phyloP scores from a whole-genome alignment of 2,797 vertebrate species.

The Chaunax sp. region DNA sequence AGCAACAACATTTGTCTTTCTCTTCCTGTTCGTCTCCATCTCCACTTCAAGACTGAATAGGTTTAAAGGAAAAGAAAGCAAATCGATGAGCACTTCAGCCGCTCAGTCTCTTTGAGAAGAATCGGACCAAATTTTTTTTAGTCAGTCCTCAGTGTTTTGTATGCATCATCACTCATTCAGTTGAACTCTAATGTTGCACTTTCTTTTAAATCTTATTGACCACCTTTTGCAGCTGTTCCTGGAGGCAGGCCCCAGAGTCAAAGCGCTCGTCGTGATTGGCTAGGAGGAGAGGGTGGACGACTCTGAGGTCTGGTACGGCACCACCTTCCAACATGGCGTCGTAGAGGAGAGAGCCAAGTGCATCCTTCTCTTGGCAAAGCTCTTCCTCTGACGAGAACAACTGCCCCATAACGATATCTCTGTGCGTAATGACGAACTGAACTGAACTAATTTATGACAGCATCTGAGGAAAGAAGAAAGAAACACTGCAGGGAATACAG shows the following conservation, averaged over 20 bases:
- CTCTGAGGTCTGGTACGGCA: conserved; percentile 62
- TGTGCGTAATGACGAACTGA: too few species aligned
- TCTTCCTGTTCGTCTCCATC: conserved; percentile 20
- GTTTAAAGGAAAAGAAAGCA: conserved; percentile 17
- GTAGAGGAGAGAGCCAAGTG: conserved; percentile 65
- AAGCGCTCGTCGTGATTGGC: conserved; percentile 27
- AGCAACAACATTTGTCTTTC: conserved; percentile 12
- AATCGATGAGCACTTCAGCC: conserved; percentile 31
- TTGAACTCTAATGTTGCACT: too few species aligned
- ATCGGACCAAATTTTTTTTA: conserved; percentile 2
- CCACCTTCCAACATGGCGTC: conserved; percentile 66
- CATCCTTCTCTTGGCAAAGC: conserved; percentile 29
- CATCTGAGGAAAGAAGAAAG: neutral
- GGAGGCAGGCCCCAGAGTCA: conserved; percentile 45
- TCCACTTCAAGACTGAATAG: conserved; percentile 6
- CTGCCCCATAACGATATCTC: conserved; percentile 69
- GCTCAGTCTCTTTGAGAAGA: conserved; percentile 3
- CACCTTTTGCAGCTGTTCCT: conserved; percentile 70
- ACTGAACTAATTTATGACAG: neutral
- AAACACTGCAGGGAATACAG: neutral
- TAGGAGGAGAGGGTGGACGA: conserved; percentile 62
- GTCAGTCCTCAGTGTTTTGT: neutral
- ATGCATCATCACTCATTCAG: neutral
- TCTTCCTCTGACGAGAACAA: conserved; percentile 70
- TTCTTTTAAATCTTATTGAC: neutral